phyloP scores from a whole-genome alignment of 2,888 invertebrate species.

The Eledona agricola region DNA sequence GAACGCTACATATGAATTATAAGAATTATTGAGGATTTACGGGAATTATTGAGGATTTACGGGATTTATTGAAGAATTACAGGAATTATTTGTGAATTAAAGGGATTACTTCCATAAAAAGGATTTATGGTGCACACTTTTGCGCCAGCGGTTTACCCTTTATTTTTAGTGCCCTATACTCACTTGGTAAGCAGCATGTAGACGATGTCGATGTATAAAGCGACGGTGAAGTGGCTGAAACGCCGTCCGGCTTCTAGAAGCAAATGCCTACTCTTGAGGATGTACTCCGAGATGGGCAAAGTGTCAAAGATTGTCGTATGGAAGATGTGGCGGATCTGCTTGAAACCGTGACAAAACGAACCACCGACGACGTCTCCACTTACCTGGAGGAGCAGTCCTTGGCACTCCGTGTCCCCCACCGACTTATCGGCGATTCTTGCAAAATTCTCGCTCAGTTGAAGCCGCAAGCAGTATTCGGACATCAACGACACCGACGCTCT shows the following conservation, averaged over 20 bases:
- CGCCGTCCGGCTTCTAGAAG: slow-evolving; percentile 45
- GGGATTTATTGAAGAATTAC: too few species aligned
- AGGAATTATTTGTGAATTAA: too few species aligned
- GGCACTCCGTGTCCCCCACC: slow-evolving; percentile 68
- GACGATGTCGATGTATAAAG: slow-evolving; percentile 56
- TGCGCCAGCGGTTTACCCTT: too few species aligned
- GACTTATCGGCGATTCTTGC: slow-evolving; percentile 42
- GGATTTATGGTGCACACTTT: too few species aligned
- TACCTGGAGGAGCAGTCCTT: slow-evolving; percentile 75
- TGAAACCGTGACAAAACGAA: slow-evolving; percentile 35
- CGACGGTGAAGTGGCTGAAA: slow-evolving; percentile 53
- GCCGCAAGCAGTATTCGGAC: slow-evolving; percentile 56
- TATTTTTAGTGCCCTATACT: too few species aligned
- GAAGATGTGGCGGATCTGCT: slow-evolving; percentile 54
- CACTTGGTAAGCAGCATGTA: slow-evolving; percentile 48
- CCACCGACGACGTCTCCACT: slow-evolving; percentile 51
- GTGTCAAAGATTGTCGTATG: slow-evolving; percentile 44
- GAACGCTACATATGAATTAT: too few species aligned
- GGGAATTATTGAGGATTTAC: too few species aligned
- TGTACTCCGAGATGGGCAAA: slow-evolving; percentile 43
- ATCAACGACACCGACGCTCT: slow-evolving; percentile 73
- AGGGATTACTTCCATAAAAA: too few species aligned
- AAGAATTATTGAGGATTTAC: too few species aligned
- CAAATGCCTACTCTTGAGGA: slow-evolving; percentile 49
- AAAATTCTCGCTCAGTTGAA: slow-evolving; percentile 50